These are phyloP conservation scores for Tipula vernalis DNA, from an alignment of 2,888 invertebrate genomes.

Conservation along the genomic window DNA sequence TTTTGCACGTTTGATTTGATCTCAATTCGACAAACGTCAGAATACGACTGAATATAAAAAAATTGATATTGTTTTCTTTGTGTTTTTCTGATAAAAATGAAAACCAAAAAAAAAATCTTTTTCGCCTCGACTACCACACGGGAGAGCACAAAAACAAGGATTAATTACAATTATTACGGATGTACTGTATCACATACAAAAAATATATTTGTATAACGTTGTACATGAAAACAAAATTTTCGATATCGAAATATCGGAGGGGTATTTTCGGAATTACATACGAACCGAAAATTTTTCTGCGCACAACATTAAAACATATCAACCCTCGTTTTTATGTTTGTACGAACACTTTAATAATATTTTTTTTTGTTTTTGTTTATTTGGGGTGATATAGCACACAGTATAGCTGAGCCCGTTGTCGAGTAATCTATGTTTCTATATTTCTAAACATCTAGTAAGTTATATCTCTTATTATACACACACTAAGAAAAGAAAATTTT, in stretches of 20 bases:
- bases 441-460: no score
- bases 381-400: background rate
- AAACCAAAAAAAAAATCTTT: background rate
- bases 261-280: background rate
- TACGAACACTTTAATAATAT: background rate
- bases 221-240: background rate
- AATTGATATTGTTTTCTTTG: background rate
- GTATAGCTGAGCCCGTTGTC: background rate
- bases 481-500: background rate
- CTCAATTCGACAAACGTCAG: background rate
- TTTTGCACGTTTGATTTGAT: background rate
- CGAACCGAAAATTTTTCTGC: background rate
- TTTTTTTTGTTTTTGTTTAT: no score
- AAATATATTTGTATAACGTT: background rate
- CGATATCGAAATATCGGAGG: background rate
- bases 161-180: background rate
- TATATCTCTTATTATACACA: background rate
- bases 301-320: background rate
- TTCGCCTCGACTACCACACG: background rate
- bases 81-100: background rate
- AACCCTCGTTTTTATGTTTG: background rate
- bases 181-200: background rate
- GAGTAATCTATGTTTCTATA: background rate
- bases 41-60: background rate
- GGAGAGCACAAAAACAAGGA: background rate